phyloP scores from a whole-genome alignment of 2,797 vertebrate species.

The Xenentodon cancila region DNA sequence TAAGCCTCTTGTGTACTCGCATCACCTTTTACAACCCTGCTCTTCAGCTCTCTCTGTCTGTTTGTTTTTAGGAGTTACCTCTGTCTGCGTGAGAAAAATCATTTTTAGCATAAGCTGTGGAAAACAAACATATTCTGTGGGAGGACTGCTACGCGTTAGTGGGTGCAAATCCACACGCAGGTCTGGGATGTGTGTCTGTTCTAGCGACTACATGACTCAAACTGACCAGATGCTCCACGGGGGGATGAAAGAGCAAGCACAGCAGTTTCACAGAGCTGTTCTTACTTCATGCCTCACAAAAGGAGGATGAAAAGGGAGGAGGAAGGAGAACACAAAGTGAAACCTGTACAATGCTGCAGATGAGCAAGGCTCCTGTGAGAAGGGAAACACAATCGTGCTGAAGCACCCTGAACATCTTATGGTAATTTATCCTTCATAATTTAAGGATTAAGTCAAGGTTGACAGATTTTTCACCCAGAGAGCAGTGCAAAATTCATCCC shows the following conservation, averaged over 20 bases:
- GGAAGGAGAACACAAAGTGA: constrained; percentile 1
- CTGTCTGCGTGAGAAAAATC: constrained; percentile 34
- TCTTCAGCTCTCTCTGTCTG: constrained; percentile 20
- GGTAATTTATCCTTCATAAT: constrained; percentile 14
- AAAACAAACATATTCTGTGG: constrained; percentile 31
- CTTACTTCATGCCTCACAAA: constrained; percentile 48
- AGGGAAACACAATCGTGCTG: not conserved
- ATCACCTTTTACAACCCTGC: constrained; percentile 37
- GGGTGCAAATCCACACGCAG: constrained; percentile 41
- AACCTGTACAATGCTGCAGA: constrained; percentile 29
- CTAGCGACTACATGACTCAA: constrained; percentile 39
- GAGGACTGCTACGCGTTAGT: constrained; percentile 30
- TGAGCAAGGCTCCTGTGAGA: constrained; percentile 18
- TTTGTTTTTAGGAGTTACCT: constrained; percentile 36
- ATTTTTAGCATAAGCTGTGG: constrained; percentile 42
- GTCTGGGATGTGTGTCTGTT: constrained; percentile 20
- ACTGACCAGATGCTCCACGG: constrained; percentile 55
- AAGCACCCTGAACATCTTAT: constrained; percentile 4
- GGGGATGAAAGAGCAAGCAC: constrained; percentile 45
- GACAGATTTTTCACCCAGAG: constrained; percentile 20
- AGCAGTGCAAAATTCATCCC: constrained; percentile 18
- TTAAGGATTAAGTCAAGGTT: constrained; percentile 15
- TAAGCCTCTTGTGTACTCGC: constrained; percentile 30
- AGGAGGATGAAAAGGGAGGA: constrained; percentile 14
- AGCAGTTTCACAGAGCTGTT: constrained; percentile 48